A percentile compares a stretch with the other conserved stretches of the same genome.
Conservation (phyloP, 2,888 invertebrate genomes). For the Agapetus fuscipes region DNA sequence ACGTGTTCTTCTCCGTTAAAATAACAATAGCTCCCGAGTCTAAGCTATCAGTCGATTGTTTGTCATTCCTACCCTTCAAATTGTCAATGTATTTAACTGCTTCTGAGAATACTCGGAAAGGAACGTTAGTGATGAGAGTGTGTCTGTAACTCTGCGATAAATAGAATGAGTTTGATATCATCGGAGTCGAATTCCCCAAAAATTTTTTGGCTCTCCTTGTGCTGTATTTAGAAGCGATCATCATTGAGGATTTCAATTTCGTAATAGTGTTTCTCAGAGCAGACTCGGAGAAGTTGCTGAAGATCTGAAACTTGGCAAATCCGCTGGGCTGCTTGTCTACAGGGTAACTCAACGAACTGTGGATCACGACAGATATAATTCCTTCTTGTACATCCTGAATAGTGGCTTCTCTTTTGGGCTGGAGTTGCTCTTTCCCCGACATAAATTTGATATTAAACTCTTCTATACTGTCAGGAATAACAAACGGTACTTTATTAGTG, state of each 20-base stretch:
- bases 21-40: conserved; percentile 38
- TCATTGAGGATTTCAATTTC: conserved; percentile 32
- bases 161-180: conserved; percentile 27
- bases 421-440: no score
- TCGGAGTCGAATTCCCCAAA: background rate
- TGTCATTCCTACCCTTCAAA: background rate
- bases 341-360: conserved; percentile 54
- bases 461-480: conserved; percentile 29
- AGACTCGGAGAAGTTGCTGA: conserved; percentile 60
- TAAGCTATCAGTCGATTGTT: conserved; percentile 26
- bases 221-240: conserved; percentile 25
- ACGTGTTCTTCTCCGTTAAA: conserved; percentile 35
- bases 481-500: conserved; percentile 17
- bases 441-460: no score
- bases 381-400: no score
- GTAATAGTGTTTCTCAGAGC: conserved; percentile 49
- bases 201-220: conserved; percentile 3
- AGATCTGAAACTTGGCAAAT: conserved; percentile 50
- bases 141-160: conserved; percentile 35
- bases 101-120: conserved; percentile 12
- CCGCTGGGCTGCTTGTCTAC: conserved; percentile 37
- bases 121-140: conserved; percentile 25
- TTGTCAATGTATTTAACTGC: conserved; percentile 1
- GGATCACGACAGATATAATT: no score
- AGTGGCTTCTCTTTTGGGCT: no score